Evolutionary conservation across 2,888 invertebrate species (phyloP).

Genomic region (Drosophila pseudotalamancana): DNA sequence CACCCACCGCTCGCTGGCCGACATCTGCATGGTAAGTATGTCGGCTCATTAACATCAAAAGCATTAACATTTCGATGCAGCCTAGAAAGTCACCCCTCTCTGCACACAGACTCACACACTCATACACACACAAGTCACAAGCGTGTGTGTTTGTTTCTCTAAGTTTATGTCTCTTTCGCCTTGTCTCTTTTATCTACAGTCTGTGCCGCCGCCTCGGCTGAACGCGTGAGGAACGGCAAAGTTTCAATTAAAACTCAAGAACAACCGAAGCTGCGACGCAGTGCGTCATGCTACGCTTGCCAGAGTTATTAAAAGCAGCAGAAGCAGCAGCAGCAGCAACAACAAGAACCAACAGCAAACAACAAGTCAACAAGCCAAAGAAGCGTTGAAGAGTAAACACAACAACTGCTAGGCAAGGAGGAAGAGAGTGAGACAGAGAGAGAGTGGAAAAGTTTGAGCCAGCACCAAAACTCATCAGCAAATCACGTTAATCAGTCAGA

Average conservation of each 20-base stretch:
- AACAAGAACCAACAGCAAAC: constrained; percentile 36
- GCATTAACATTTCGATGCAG: constrained; percentile 49
- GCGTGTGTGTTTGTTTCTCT: not conserved
- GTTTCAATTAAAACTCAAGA: constrained; percentile 67
- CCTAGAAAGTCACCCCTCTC: constrained; percentile 40
- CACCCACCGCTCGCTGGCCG: not conserved
- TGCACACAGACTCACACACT: not conserved
- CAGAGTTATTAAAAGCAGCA: constrained; percentile 60
- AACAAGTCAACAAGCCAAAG: constrained; percentile 61
- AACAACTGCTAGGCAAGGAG: constrained; percentile 13
- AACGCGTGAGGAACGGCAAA: constrained; percentile 65
- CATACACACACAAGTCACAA: not conserved
- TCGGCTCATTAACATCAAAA: constrained; percentile 52
- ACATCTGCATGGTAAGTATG: constrained; percentile 11
- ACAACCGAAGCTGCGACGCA: constrained; percentile 44
- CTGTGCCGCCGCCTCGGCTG: constrained; percentile 45
- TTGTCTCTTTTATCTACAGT: constrained; percentile 9
- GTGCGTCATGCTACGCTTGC: constrained; percentile 62
- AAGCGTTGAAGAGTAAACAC: constrained; percentile 63
- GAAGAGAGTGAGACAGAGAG: not conserved
- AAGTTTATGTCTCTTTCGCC: not conserved
- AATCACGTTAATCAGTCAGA: constrained; percentile 66
- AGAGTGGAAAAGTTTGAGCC: constrained; percentile 39
- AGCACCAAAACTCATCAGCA: constrained; percentile 61
- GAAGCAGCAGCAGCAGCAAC: constrained; percentile 22